phyloP scores from a whole-genome alignment of 2,113 vertebrate species.

The Mobula hypostoma region DNA sequence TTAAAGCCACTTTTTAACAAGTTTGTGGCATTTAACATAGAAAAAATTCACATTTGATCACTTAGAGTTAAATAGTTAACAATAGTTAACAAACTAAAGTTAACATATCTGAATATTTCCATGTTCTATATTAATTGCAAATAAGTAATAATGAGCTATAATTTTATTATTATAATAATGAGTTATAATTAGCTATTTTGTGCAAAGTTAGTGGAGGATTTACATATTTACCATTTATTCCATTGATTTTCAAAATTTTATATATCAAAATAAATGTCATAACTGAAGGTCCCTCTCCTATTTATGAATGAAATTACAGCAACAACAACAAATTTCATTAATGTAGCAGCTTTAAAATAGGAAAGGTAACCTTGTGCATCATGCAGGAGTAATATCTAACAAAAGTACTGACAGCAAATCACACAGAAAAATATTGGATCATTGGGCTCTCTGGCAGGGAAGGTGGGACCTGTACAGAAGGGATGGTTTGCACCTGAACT shows the following conservation, averaged over 20 bases:
- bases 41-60: neutral
- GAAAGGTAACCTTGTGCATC: no score
- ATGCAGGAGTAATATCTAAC: no score
- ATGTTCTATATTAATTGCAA: neutral
- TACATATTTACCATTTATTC: neutral
- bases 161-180: neutral
- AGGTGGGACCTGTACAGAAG: no score
- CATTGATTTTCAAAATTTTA: neutral
- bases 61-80: neutral
- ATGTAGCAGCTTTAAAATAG: no score
- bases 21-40: neutral
- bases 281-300: neutral
- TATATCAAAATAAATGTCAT: neutral
- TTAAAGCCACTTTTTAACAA: neutral
- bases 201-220: neutral
- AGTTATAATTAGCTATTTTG: neutral
- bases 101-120: neutral
- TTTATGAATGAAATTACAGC: neutral
- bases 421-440: no score
- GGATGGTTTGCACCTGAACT: no score
- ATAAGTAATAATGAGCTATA: neutral
- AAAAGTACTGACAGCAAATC: no score
- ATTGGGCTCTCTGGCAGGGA: no score
- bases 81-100: neutral
- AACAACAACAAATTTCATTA: no score